A percentile compares a stretch with the other conserved stretches of the same genome.
Evolutionary conservation across 2,113 vertebrate species (phyloP).

Genomic region (Microcebus jonahi): DNA sequence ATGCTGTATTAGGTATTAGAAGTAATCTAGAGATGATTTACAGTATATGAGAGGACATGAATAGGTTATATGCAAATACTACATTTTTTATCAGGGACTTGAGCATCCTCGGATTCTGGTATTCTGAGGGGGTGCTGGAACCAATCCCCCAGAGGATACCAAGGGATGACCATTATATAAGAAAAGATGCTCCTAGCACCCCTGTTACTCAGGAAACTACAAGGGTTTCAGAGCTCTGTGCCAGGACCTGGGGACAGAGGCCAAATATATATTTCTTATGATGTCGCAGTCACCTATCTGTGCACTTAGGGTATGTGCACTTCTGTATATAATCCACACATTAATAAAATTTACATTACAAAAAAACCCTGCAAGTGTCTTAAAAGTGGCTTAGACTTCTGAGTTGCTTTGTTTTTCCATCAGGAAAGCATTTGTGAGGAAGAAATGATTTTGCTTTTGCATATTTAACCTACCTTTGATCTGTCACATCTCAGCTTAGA

Average conservation of each 20-base stretch:
- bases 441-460: constrained; percentile 25
- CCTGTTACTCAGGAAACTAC: not conserved
- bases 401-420: not conserved
- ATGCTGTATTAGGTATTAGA: not conserved
- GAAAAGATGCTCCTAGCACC: not conserved
- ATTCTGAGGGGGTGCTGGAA: not conserved
- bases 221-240: not conserved
- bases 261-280: not conserved
- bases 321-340: not conserved
- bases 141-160: too few species aligned
- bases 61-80: not conserved
- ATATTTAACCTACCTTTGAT: constrained; percentile 49
- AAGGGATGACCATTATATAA: not conserved
- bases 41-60: not conserved
- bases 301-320: not conserved
- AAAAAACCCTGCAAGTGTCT: not conserved
- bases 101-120: not conserved
- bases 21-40: not conserved
- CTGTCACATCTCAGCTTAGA: not conserved
- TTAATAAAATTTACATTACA: constrained; percentile 11
- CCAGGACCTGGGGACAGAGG: not conserved
- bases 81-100: not conserved
- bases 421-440: constrained; percentile 14
- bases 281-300: not conserved
- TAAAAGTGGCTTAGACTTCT: constrained; percentile 37